These are phyloP conservation scores for Odontamblyopus rebecca DNA, from an alignment of 2,797 vertebrate species.

Conservation along the genomic window DNA sequence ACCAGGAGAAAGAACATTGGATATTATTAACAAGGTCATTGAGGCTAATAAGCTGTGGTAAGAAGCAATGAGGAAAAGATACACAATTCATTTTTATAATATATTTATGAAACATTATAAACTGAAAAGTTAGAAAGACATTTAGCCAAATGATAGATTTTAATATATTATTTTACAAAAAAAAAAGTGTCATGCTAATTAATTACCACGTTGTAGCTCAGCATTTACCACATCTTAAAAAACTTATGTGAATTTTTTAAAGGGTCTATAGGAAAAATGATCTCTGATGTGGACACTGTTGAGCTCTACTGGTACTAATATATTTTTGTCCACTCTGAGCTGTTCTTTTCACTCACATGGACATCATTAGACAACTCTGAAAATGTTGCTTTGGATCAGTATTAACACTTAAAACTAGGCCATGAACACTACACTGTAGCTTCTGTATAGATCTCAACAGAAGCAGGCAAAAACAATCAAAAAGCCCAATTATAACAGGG, in stretches of 20 bases:
- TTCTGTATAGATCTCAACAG: not conserved
- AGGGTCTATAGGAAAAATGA: no score
- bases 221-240: no score
- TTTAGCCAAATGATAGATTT: no score
- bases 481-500: no score
- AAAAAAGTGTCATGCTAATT: no score
- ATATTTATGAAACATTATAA: not conserved
- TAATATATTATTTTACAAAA: no score
- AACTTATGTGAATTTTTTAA: no score
- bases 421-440: not conserved
- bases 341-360: not conserved
- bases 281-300: no score
- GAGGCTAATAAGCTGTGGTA: not conserved
- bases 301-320: no score
- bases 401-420: slow-evolving; percentile 6
- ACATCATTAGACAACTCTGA: slow-evolving; percentile 1
- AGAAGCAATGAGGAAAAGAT: no score
- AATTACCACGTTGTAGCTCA: no score
- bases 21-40: slow-evolving; percentile 2
- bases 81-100: no score
- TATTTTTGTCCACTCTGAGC: not conserved
- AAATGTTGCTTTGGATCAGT: slow-evolving; percentile 27
- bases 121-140: not conserved
- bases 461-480: not conserved
- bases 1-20: not conserved